These are phyloP conservation scores for Xenus cinereus DNA, from an alignment of 2,113 vertebrate species.

Conservation along the genomic window DNA sequence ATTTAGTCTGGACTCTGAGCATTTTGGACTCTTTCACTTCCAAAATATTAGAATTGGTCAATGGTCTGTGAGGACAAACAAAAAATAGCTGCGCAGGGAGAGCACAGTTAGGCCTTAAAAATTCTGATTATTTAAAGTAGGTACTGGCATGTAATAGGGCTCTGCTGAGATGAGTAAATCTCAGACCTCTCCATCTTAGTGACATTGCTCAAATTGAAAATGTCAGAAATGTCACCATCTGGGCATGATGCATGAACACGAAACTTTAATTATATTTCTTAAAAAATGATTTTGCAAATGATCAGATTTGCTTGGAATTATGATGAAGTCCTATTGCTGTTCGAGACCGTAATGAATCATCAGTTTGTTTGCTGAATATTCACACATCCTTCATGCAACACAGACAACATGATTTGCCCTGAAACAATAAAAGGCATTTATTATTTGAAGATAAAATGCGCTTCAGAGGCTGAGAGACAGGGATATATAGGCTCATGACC, in stretches of 20 bases:
- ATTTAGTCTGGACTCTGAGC: not conserved
- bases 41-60: not conserved
- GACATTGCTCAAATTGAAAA: constrained; percentile 69
- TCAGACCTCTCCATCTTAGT: constrained; percentile 37
- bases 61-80: not conserved
- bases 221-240: constrained; percentile 28
- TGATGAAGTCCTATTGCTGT: not conserved
- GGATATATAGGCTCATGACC: not conserved
- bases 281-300: constrained; percentile 44
- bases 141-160: not conserved
- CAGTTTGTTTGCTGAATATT: constrained; percentile 33
- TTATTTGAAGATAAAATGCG: not conserved
- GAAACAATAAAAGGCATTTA: not conserved
- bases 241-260: constrained; percentile 44
- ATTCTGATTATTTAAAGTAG: constrained; percentile 38
- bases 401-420: not conserved
- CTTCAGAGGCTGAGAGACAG: not conserved
- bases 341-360: constrained; percentile 3
- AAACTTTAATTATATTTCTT: constrained; percentile 49
- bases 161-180: constrained; percentile 41
- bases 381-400: not conserved
- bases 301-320: constrained; percentile 46
- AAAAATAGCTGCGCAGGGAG: not conserved
- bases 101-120: not conserved
- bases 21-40: not conserved